Conservation (phyloP, 2,113 vertebrate species). For the Microtus oregoni region DNA sequence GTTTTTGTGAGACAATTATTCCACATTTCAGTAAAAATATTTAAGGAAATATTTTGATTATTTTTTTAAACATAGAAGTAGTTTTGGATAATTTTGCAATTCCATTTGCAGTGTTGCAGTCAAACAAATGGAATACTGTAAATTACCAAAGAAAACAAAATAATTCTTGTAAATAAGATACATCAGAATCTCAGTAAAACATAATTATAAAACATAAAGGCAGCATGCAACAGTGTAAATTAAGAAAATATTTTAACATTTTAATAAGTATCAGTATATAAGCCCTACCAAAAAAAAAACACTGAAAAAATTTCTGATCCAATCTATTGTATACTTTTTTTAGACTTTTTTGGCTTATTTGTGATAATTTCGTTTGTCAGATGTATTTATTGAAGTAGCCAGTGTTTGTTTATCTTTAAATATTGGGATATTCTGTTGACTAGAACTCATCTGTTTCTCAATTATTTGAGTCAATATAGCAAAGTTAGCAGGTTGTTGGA, state of each 20-base stretch:
- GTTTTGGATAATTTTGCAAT: slow-evolving; percentile 17
- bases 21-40: neutral
- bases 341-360: neutral
- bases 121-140: neutral
- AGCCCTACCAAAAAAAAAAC: neutral
- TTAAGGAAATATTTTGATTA: neutral
- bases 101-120: neutral
- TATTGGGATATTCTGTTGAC: neutral
- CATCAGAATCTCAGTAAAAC: neutral
- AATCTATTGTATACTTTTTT: neutral
- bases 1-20: neutral
- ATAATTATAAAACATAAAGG: neutral
- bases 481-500: neutral
- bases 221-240: neutral
- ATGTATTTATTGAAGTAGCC: neutral
- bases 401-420: neutral
- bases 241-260: neutral
- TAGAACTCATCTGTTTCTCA: neutral
- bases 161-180: neutral
- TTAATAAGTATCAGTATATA: neutral
- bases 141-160: neutral
- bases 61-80: neutral
- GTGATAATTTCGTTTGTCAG: neutral
- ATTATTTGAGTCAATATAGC: neutral
- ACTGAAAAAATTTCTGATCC: neutral